Conservation (phyloP, 2,888 invertebrate species). For the Zelleria hepariella region DNA sequence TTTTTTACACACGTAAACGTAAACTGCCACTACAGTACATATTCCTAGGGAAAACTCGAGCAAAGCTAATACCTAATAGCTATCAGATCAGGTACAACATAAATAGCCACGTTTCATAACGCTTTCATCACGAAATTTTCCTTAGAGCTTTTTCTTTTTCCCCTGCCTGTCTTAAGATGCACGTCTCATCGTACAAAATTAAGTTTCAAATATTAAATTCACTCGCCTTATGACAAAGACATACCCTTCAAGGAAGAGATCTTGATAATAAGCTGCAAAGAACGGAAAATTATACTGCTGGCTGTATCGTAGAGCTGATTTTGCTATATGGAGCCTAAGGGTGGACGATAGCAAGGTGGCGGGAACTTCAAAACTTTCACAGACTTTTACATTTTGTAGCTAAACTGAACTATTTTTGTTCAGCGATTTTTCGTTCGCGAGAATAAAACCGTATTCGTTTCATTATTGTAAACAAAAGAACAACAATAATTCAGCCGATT, state of each 20-base stretch:
- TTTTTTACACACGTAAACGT: too few species aligned
- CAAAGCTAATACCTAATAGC: not conserved
- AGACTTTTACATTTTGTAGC: too few species aligned
- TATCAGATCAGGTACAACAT: not conserved
- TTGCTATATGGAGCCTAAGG: not conserved
- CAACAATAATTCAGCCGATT: too few species aligned
- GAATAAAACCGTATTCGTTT: too few species aligned
- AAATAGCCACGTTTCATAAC: not conserved
- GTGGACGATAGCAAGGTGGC: too few species aligned
- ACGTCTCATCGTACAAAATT: slow-evolving; percentile 52
- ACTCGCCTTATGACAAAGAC: slow-evolving; percentile 47
- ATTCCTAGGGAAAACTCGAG: too few species aligned
- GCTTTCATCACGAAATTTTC: not conserved
- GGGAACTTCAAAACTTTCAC: not conserved
- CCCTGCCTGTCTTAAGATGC: not conserved
- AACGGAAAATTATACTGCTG: not conserved
- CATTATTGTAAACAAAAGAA: too few species aligned
- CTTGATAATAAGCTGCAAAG: not conserved
- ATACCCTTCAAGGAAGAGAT: slow-evolving; percentile 17
- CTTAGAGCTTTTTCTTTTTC: not conserved
- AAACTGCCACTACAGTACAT: too few species aligned
- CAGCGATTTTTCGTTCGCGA: too few species aligned
- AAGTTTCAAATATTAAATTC: slow-evolving; percentile 64
- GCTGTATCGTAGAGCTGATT: not conserved
- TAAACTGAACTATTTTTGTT: too few species aligned